Base-by-base conservation (phyloP, 92 coral and sea anemone genomes). In the Parazoanthus darwini region DNA sequence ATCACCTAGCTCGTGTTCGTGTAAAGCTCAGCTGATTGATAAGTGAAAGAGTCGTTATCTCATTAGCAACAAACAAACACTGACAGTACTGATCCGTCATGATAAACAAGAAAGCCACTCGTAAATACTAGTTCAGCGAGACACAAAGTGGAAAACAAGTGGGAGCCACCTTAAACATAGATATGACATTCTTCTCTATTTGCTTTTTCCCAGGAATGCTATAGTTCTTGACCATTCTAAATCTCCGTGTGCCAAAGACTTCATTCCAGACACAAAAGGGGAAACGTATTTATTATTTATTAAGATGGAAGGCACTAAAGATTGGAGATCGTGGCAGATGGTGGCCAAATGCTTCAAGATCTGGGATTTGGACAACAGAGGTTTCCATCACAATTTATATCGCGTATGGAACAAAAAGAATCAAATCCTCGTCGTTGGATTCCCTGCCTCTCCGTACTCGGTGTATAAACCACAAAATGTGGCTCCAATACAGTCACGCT, bases 301-400 rank as follows among this genome's bases (percentile, higher is more conserved):
- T 25, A 71, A 39, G 37, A 82, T 82, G 86, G 14, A 8, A 0
- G 67, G 14, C 59, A 82, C 56, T 39, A 48, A 82, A 39, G 86
- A 82, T 26, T 82, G 86, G 86, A 39, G 37, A 39, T 66, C 56
- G 5, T 82, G 86, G 86, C 38, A 66, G 16, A n/a, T 22, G 58
- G 37, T 82, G 2, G 86, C 86, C 1, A 65, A 43, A 3, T 82
- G 86, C 26, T 82, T 82, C 86, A 82, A 33, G 29, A 66, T 82
- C 58, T 82, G 86, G 86, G 86, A 82, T 65, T 66, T 66, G 73
- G 86, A 82, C 25, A 82, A 82, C 36, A 70, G 86, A n/a, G 86
- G 86, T 36, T 82, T 82, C 67, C 86, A 82, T 26, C 74, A 65
- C 7, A 82, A 82, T 43, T n/a, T 82, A 2, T 82, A 82, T n/a